Base-by-base conservation (phyloP, 2,888 invertebrate genomes). In the Caenorhabditis imperialis region DNA sequence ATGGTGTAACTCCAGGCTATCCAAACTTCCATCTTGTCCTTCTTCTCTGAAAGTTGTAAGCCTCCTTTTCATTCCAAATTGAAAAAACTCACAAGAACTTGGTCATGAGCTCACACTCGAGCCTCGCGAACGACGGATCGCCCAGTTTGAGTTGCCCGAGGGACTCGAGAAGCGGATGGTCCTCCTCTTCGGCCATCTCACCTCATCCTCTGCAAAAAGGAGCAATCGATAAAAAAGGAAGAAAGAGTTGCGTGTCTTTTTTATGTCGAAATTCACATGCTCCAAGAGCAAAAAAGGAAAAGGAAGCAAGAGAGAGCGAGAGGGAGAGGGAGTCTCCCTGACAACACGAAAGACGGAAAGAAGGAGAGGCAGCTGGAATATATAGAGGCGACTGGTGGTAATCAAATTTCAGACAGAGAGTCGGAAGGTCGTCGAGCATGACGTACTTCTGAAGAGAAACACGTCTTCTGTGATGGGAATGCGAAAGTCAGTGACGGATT, bases 321-420 rank as follows among this genome's bases (percentile, higher is more conserved):
- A 14, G 27, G 42, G 30, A 48, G 53, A 47, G 51, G 27, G 35
- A 40, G 37, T 67, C 51, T 67, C 69, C 58, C 38, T 69, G 69
- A 60, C 60, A 60, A 69, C 69, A 40, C 30, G 50, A 50, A 48
- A 54, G 37, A 44, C 51, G 7, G 37, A 50, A 44, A 44, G 55
- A 58, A 58, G 38, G 44, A 18, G 45, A 55, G 55, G 22, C 44
- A 44, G 44, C 44, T 44, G 44, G 14, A 35, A 30, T 50, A 22
- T 50, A 50, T 50, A 35, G 7, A 30, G 33, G 16, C 8, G 33
- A 8, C 1, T 8, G 30, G 27, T 18, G 30, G 47, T 47, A 47
- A 47, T 47, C 47, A 6, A 47, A 16, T 47, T 47, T 14, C 23
- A 22, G 27, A 22, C 20, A 14, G 23, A 10, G 23, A 44, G 23